Conservation (phyloP, 2,797 vertebrate genomes). For the Coregonus sp. region DNA sequence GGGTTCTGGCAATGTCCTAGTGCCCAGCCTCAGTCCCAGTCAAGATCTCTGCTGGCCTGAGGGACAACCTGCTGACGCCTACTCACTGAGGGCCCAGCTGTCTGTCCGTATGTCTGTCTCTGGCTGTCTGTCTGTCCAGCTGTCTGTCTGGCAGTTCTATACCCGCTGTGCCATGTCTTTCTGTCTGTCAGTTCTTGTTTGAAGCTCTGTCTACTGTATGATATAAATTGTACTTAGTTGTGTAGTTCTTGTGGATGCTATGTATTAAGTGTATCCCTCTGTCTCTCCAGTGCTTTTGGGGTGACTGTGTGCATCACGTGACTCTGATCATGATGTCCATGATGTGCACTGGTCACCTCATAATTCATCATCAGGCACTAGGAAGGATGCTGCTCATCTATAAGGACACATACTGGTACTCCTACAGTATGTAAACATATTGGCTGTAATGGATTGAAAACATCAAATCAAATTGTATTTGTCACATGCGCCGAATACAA, state of each 20-base stretch:
- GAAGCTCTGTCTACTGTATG: neutral
- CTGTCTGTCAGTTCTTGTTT: neutral
- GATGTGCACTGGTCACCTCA: neutral
- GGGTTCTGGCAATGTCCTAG: neutral
- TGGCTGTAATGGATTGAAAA: too few relatives aligned
- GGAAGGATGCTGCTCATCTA: too few relatives aligned
- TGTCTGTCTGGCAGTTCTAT: neutral
- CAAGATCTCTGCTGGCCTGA: neutral
- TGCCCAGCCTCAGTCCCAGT: neutral
- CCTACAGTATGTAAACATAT: too few relatives aligned
- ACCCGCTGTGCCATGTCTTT: neutral
- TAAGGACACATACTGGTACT: too few relatives aligned
- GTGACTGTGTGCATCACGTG: neutral
- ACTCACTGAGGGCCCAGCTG: slow-evolving; percentile 1
- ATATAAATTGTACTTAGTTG: neutral
- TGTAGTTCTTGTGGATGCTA: neutral
- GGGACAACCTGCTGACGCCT: neutral
- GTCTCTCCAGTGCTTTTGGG: neutral
- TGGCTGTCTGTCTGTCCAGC: neutral
- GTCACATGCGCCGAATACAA: too few relatives aligned
- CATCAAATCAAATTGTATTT: too few relatives aligned
- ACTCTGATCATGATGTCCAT: neutral
- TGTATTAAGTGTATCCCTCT: neutral
- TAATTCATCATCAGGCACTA: neutral
- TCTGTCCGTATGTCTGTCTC: neutral